Base-by-base conservation (phyloP, 1,140 invertebrate species). In the Halesus radiatus region DNA sequence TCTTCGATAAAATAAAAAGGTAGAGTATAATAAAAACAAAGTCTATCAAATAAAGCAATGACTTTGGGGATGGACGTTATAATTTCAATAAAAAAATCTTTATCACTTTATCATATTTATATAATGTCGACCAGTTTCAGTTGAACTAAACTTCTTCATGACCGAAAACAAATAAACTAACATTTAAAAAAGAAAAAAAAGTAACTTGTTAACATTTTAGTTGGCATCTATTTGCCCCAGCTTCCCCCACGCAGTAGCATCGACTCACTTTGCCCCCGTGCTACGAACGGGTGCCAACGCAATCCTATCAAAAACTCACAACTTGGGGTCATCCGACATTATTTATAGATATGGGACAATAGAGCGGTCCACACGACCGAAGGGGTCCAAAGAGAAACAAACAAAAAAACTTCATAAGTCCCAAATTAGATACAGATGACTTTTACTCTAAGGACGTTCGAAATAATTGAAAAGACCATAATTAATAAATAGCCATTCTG, bases 281-380 rank as follows among this genome's bases (percentile, higher is more conserved):
- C 29, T 32, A 15, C 64, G 45, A 52, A 53, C 68, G 68, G 45
- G 45, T 26, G 20, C 37, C 26, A 53, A 72, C 68, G 26, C 45
- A 52, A 29, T 75, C 29, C 54, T 54, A 58, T 75, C 72, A 56
- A 58, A 75, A 56, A 75, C 37, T 75, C 72, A 32, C 22, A n/a
- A 29, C 26, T 75, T 73, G 66, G 77, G 77, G 77, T 79, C 77
- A 79, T 72, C 66, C 66, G 18, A 13, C 58, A 79, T 79, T 79
- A 79, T 79, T 79, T 79, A 79, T 79, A 70, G 77, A 72, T 60
- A 60, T 72, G 52, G 52, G 6, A 79, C 66, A 72, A 79, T 54
- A 50, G 22, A 45, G 37, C 52, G 54, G 37, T 20, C 8, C 50
- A 64, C 15, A 37, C 13, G 76, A 68, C 16, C 18, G 29, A 60